Percentiles rank a stretch among this genome's conserved stretches.
Conservation (phyloP, 2,113 vertebrate genomes). For the Megaceryle maxima region DNA sequence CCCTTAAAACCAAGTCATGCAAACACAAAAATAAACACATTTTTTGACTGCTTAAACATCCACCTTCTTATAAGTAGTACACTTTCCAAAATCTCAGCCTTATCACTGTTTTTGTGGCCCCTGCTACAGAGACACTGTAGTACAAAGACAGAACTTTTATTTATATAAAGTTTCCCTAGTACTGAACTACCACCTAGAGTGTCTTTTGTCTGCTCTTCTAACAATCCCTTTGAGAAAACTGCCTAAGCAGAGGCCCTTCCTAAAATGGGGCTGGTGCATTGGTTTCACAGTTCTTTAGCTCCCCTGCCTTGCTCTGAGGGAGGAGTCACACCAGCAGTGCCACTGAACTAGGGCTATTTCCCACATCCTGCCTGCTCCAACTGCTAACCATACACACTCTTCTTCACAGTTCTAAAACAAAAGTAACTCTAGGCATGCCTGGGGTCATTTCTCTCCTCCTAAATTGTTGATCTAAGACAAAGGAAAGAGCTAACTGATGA, state of each 20-base stretch:
- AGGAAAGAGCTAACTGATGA: background rate
- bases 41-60: background rate
- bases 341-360: background rate
- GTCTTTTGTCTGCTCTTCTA: background rate
- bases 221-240: background rate
- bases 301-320: background rate
- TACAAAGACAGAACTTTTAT: background rate
- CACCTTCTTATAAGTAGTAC: background rate
- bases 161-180: background rate
- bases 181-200: background rate
- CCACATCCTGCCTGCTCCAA: background rate
- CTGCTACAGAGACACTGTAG: background rate
- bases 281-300: background rate
- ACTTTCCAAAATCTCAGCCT: background rate
- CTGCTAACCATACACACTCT: accelerated
- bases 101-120: background rate
- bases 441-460: background rate
- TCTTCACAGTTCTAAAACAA: background rate
- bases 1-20: accelerated
- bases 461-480: background rate
- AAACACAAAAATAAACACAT: background rate
- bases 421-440: background rate
- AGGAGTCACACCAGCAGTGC: accelerated
- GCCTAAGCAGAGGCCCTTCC: background rate
- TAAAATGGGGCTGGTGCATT: background rate